A percentile compares a stretch with the other conserved stretches of the same genome.
These are phyloP conservation scores for Anhinga rufa DNA, from an alignment of 2,113 vertebrate genomes.

Conservation along the genomic window DNA sequence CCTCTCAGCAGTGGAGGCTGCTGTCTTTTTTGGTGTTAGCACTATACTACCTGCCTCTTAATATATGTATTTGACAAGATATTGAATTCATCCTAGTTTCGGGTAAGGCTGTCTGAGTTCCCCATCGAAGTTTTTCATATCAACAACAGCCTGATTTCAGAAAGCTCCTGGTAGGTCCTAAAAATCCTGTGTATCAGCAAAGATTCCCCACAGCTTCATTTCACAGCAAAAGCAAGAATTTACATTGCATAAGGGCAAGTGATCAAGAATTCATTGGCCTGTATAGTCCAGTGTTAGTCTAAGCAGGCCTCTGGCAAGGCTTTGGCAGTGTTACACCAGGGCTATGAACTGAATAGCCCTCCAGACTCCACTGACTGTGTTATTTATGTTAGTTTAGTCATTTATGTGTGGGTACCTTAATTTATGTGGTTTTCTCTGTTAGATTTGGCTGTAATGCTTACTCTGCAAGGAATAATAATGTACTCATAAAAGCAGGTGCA, in stretches of 20 bases:
- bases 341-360: not conserved
- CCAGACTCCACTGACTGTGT: not conserved
- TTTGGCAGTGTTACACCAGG: not conserved
- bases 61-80: not conserved
- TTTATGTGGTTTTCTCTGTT: not conserved
- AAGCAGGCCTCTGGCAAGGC: not conserved
- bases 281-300: not conserved
- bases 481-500: not conserved
- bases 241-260: not conserved
- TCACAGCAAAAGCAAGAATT: not conserved
- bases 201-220: not conserved
- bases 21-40: not conserved
- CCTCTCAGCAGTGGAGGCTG: not conserved
- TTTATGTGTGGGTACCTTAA: not conserved
- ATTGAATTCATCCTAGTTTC: not conserved
- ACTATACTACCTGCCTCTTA: not conserved
- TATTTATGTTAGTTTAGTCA: not conserved
- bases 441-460: not conserved
- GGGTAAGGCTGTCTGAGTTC: not conserved
- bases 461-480: not conserved
- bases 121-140: not conserved
- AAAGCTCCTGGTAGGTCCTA: not conserved
- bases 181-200: not conserved
- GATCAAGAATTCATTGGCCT: not conserved
- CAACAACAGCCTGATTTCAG: not conserved